Percentiles rank a stretch among this genome's conserved stretches.
Evolutionary conservation across 2,113 vertebrate genomes (phyloP).

Genomic region (Genyomyrus donnyi): DNA sequence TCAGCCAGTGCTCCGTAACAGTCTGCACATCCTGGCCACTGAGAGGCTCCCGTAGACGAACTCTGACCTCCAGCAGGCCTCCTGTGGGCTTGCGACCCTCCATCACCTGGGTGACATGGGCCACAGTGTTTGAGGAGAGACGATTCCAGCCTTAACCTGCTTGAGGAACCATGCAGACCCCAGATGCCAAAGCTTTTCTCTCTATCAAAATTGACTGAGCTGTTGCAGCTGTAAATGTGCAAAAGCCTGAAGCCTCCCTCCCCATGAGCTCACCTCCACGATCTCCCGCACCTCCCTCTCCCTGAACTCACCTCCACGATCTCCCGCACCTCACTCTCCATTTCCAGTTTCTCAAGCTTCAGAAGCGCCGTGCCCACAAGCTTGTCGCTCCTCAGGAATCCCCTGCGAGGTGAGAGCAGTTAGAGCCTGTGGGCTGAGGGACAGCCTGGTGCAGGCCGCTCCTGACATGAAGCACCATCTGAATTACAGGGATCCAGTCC

Average conservation of each 20-base stretch:
- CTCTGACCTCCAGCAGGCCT: conserved; percentile 83
- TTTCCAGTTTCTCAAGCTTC: conserved; percentile 87
- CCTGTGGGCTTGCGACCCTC: conserved; percentile 88
- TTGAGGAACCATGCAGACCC: not conserved
- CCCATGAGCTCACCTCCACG: conserved; percentile 65
- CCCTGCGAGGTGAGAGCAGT: conserved; percentile 53
- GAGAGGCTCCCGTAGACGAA: conserved; percentile 85
- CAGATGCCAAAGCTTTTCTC: not conserved
- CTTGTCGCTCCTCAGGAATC: conserved; percentile 92
- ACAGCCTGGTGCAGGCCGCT: not conserved
- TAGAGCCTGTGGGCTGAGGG: not conserved
- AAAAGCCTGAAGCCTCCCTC: not conserved
- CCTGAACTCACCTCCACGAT: conserved; percentile 73
- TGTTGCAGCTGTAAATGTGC: not conserved
- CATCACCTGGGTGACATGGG: conserved; percentile 66
- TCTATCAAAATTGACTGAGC: not conserved
- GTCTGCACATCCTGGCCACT: conserved; percentile 80
- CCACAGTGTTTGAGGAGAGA: not conserved
- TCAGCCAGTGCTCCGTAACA: conserved; percentile 83
- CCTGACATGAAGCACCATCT: not conserved
- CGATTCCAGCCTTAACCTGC: not conserved
- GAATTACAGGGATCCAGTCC: not conserved
- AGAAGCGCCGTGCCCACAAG: conserved; percentile 78
- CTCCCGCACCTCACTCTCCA: conserved; percentile 79
- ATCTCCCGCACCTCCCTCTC: conserved; percentile 43